Evolutionary conservation across 2,797 vertebrate genomes (phyloP).

Genomic region (Aphelocoma californica): DNA sequence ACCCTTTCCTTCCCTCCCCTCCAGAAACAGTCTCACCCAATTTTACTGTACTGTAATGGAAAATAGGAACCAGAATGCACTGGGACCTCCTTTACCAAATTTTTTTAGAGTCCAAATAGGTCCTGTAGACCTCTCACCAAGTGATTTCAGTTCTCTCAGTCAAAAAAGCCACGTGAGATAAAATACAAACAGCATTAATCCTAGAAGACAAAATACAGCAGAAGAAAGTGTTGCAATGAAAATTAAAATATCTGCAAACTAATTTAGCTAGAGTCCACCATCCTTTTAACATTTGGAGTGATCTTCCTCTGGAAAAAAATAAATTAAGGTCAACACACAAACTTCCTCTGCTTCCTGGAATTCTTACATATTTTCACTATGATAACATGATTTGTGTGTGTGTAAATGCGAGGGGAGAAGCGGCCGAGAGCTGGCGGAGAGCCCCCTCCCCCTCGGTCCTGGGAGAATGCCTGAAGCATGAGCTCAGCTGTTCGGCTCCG

Average conservation of each 20-base stretch:
- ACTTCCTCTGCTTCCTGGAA: constrained; percentile 74
- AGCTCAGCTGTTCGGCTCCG: constrained; percentile 71
- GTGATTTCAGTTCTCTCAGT: not conserved
- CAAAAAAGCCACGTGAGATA: not conserved
- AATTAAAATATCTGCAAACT: constrained; percentile 30
- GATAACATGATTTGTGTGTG: constrained; percentile 66
- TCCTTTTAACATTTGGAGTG: constrained; percentile 18
- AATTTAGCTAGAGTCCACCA: not conserved
- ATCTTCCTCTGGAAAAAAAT: constrained; percentile 59
- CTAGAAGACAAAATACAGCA: not conserved
- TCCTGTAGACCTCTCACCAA: not conserved
- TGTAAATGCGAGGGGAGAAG: constrained; percentile 57
- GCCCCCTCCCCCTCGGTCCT: constrained; percentile 60
- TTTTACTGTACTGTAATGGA: constrained; percentile 40
- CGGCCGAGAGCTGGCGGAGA: constrained; percentile 37
- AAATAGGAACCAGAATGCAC: constrained; percentile 8
- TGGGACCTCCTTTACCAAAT: not conserved
- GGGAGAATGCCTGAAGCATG: constrained; percentile 70
- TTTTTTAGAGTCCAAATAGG: not conserved
- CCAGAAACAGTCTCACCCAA: constrained; percentile 15
- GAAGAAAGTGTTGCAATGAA: not conserved
- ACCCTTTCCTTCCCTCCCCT: constrained; percentile 41
- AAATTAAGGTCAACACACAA: constrained; percentile 68
- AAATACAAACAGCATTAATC: constrained; percentile 12
- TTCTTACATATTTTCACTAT: constrained; percentile 71